Base-by-base conservation (phyloP, 2,113 vertebrate species). In the Xenus cinereus region DNA sequence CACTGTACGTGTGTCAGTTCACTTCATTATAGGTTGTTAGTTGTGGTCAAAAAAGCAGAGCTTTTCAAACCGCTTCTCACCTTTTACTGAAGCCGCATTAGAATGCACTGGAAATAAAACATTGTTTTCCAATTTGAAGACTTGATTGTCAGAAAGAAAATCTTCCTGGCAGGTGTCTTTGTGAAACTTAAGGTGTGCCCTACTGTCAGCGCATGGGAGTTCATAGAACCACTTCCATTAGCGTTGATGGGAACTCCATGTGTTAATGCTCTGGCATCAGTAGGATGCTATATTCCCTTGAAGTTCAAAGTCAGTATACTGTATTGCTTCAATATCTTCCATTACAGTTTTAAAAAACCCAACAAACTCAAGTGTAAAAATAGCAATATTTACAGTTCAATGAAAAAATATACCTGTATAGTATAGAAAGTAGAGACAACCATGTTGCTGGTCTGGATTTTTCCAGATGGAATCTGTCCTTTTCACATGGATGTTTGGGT, bases 381-480 rank as follows among this genome's bases (percentile, higher is more conserved):
- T 39, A 96, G 93, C 95, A 95, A 96, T 95, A 96, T 90, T 90
- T 92, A 91, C 84, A 92, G 78, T 93, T 96, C 62, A 72, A 35
- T 93, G 78, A 86, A 95, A 91, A 96, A 94, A 69, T 69, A 78
- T 64, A 84, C 41, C 60, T 97, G 82, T 96, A 71, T 90, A 94
- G 68, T 96, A 95, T 91, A 95, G 76, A 87, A 79, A 83, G 84
- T 95, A 93, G 91, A 97, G 73, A 84, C 84, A 96, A 56, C 87
- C 27, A 32, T 68, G 15, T 95, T 94, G 64, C 89, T 90, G 87
- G 78, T 94, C 87, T 89, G 92, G 77, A 80, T 86, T 94, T 96
- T 95, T 84, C 76, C 87, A 87, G 54, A 81, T 91, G 69, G 77
- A 91, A 73, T 71, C 59, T 88, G 60, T 95, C 84, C 93, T 95